Conservation (phyloP, 2,113 vertebrate species). For the Arizona elegans region DNA sequence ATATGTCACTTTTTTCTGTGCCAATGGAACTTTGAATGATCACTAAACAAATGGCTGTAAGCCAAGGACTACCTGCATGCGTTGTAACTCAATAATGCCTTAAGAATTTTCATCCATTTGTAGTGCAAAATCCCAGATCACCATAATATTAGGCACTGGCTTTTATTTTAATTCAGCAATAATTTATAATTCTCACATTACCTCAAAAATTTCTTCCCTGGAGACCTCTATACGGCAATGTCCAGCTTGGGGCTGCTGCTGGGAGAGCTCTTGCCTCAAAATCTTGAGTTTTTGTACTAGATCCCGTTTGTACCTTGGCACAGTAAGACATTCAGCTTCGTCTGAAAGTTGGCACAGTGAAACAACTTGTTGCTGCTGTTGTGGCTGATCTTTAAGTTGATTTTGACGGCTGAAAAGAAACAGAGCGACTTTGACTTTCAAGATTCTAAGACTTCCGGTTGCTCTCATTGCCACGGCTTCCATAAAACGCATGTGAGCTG, state of each 20-base stretch:
- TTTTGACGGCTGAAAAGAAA: slow-evolving; percentile 77
- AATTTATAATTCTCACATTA: slow-evolving; percentile 15
- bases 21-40: background rate
- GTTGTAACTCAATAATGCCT: background rate
- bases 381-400: slow-evolving; percentile 83
- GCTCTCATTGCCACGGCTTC: background rate
- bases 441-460: fast-evolving
- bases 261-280: slow-evolving; percentile 92
- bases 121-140: background rate
- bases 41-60: background rate
- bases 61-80: background rate
- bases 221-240: slow-evolving; percentile 98
- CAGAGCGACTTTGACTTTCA: slow-evolving; percentile 30
- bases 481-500: background rate
- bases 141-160: background rate
- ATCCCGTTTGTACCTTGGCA: slow-evolving; percentile 93
- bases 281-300: slow-evolving; percentile 98
- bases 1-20: background rate
- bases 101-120: background rate
- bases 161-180: background rate
- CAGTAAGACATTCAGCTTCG: slow-evolving; percentile 89
- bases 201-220: slow-evolving; percentile 97
- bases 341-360: slow-evolving; percentile 84
- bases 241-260: slow-evolving; percentile 96
- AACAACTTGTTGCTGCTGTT: slow-evolving; percentile 75